Conservation (phyloP, 2,113 vertebrate genomes). For the Thomomys bottae region DNA sequence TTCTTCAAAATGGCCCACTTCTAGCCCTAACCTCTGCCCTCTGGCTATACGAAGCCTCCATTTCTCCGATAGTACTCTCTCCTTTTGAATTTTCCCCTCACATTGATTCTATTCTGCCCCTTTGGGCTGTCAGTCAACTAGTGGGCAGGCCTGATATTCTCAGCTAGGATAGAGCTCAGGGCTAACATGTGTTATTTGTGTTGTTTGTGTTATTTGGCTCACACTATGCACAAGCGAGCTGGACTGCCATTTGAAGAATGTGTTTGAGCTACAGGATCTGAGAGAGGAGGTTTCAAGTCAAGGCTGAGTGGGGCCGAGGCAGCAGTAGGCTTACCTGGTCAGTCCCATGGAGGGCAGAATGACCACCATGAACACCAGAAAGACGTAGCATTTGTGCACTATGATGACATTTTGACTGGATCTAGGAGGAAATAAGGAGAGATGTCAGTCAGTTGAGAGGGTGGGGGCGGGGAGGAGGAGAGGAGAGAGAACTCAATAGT, state of each 20-base stretch:
- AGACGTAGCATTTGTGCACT: slow-evolving; percentile 97
- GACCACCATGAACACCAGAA: slow-evolving; percentile 98
- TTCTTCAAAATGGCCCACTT: background rate
- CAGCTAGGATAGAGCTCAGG: background rate
- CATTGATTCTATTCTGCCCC: background rate
- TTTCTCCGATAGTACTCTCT: background rate
- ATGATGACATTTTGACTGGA: slow-evolving; percentile 95
- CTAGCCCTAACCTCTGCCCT: background rate
- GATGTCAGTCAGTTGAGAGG: background rate
- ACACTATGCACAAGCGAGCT: background rate
- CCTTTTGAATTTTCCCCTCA: background rate
- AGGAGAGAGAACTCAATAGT: background rate
- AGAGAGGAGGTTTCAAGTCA: background rate
- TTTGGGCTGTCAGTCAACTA: background rate
- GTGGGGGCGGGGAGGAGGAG: background rate
- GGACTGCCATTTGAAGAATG: slow-evolving; percentile 2
- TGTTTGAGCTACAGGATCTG: background rate
- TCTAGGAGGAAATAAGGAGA: slow-evolving; percentile 82
- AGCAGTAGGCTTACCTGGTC: slow-evolving; percentile 88
- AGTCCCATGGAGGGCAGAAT: slow-evolving; percentile 96
- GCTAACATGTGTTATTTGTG: too few relatives aligned
- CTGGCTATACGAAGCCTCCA: background rate
- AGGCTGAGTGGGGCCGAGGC: background rate
- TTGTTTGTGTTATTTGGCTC: background rate
- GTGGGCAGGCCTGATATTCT: background rate